Evolutionary conservation across 2,797 vertebrate species (phyloP).

Genomic region (Pempheris klunzingeri): DNA sequence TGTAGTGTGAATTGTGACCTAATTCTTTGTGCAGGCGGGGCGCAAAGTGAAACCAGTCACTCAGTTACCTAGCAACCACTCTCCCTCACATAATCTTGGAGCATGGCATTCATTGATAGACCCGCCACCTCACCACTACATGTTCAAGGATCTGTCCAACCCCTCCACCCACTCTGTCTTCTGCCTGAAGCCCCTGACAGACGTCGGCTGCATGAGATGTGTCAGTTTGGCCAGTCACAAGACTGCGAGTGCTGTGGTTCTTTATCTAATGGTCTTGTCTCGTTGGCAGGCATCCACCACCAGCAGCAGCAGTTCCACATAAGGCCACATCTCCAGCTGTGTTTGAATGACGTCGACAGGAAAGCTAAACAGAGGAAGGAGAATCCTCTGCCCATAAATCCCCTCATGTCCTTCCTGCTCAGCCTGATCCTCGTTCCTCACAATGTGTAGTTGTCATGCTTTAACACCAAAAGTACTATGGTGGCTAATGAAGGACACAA

Average conservation of each 20-base stretch:
- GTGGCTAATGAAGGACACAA: conserved; percentile 32
- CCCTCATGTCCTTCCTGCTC: conserved; percentile 18
- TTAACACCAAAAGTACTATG: conserved; percentile 31
- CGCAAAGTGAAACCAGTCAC: conserved; percentile 69
- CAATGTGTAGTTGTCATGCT: conserved; percentile 30
- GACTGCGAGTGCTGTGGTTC: conserved; percentile 12
- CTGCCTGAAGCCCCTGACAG: conserved; percentile 81
- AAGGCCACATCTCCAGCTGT: conserved; percentile 54
- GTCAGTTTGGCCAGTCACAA: conserved; percentile 59
- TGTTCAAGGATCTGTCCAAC: conserved; percentile 53
- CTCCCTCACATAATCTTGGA: conserved; percentile 66
- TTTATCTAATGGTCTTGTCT: conserved; percentile 56
- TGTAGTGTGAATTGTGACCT: conserved; percentile 71
- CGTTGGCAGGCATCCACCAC: conserved; percentile 80
- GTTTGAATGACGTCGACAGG: conserved; percentile 40
- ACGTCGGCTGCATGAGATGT: conserved; percentile 78
- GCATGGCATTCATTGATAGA: conserved; percentile 79
- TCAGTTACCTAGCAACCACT: conserved; percentile 79
- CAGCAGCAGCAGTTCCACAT: conserved; percentile 84
- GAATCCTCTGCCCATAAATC: not conserved
- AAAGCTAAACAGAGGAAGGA: conserved; percentile 42
- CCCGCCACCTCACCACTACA: conserved; percentile 63
- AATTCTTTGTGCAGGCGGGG: conserved; percentile 74
- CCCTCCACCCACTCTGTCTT: conserved; percentile 61
- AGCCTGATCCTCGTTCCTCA: conserved; percentile 29